Base-by-base conservation (phyloP, 2,888 invertebrate genomes). In the Pseudococcus jackbeardsleyi region DNA sequence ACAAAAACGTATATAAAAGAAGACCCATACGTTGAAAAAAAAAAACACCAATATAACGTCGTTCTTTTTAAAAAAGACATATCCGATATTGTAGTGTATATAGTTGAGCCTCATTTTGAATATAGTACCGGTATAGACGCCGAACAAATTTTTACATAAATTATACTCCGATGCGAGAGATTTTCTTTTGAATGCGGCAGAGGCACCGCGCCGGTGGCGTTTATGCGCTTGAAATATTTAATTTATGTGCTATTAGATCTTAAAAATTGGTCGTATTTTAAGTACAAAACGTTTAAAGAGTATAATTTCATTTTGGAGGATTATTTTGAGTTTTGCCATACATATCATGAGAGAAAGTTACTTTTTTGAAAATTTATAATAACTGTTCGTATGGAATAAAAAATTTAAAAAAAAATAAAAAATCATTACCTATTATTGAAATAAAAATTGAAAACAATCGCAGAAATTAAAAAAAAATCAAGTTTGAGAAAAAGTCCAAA, bases 61-160 rank as follows among this genome's bases (percentile, higher is more conserved):
- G 6, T 72, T 33, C 72, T 64, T 64, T 64, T 11, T 22, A 64
- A 64, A 72, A 33, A 33, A 26, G 19, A 33, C 7, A 72, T 72
- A 72, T 26, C 68, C 26, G 68, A 68, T 68, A 68, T 68, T 68
- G 22, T 26, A 26, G 26, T 68, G 11, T 68, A 15, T 59, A 59
- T n/a, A 22, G 64, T 64, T 64, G 64, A 64, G 19, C 64, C 64
- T 64, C 54, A 54, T 54, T 54, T 17, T 54, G 54, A n/a, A 0
- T 54, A n/a, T 54, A 50, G 15, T 15, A 12, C 8, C 48, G 22
- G 22, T 68, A 33, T 72, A 72, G 33, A 72, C 72, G 17, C 5
- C 72, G 72, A 33, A 72, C 33, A 33, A 72, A 72, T 72, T 72
- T 72, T 7, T 33, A 33, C 12, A 72, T 72, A 72, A 72, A 72